Percentiles rank a stretch among this genome's conserved stretches.
Evolutionary conservation across 1,140 invertebrate species (phyloP).

Genomic region (Matsumurasca onukii): DNA sequence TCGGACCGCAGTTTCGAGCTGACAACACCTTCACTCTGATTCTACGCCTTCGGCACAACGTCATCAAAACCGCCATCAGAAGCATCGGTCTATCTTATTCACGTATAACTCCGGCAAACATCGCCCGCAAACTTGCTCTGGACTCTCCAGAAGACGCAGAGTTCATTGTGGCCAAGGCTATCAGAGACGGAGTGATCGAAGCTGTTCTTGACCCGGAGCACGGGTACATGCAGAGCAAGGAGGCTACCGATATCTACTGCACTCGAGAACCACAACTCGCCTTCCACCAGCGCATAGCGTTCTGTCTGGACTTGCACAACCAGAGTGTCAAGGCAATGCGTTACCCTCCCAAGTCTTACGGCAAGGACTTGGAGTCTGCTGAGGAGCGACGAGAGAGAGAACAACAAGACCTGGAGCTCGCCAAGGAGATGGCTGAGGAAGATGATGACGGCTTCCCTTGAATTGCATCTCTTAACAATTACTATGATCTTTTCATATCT

Average conservation of each 20-base stretch:
- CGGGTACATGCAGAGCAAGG: constrained; percentile 96
- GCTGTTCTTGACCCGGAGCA: constrained; percentile 94
- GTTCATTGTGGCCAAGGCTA: constrained; percentile 99
- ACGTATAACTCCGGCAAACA: constrained; percentile 91
- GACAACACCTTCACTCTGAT: constrained; percentile 97
- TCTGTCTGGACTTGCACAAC: constrained; percentile 97
- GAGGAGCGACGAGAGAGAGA: constrained; percentile 95
- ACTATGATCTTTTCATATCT: not conserved
- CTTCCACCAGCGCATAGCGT: constrained; percentile 97
- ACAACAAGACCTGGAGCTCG: constrained; percentile 95
- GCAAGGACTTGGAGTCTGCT: constrained; percentile 96
- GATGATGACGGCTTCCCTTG: constrained; percentile 90
- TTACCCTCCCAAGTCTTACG: constrained; percentile 98
- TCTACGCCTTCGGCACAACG: constrained; percentile 93
- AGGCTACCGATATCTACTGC: constrained; percentile 95
- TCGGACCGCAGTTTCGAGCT: constrained; percentile 78
- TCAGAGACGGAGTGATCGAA: constrained; percentile 97
- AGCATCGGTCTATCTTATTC: constrained; percentile 97
- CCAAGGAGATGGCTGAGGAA: constrained; percentile 98
- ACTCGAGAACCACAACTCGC: constrained; percentile 95
- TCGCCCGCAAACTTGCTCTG: constrained; percentile 89
- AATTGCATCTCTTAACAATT: constrained; percentile 33
- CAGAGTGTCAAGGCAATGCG: constrained; percentile 98
- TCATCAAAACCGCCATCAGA: constrained; percentile 98
- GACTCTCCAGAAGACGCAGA: constrained; percentile 97